Percentiles rank a stretch among this genome's conserved stretches.
These are phyloP conservation scores for Pachyrhynchus sulphureomaculatus DNA, from an alignment of 1,140 invertebrate genomes.

Conservation along the genomic window DNA sequence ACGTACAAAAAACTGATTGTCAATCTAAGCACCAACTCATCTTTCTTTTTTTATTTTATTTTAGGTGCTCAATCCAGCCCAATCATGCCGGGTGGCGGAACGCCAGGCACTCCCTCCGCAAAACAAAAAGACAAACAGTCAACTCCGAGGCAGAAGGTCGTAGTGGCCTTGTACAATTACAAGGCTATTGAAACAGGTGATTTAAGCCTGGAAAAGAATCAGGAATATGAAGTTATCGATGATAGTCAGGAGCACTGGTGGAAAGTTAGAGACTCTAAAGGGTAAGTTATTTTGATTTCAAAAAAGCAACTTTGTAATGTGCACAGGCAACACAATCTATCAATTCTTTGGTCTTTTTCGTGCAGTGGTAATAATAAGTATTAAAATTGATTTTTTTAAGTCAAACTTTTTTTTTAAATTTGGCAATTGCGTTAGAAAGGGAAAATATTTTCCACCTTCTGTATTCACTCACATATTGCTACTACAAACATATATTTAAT, in stretches of 20 bases:
- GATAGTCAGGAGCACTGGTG: constrained; percentile 95
- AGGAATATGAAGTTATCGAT: constrained; percentile 90
- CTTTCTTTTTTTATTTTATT: constrained; percentile 44
- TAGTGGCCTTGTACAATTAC: constrained; percentile 89
- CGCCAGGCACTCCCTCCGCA: constrained; percentile 72
- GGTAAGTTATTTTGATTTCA: constrained; percentile 58
- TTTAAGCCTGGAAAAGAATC: constrained; percentile 86
- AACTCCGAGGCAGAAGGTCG: constrained; percentile 69
- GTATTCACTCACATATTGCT: too few relatives aligned
- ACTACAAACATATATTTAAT: too few relatives aligned
- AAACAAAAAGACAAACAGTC: constrained; percentile 74
- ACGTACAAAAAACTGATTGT: too few relatives aligned
- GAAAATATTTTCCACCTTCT: too few relatives aligned
- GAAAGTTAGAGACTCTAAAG: constrained; percentile 88
- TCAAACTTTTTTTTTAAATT: too few relatives aligned
- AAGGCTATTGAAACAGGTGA: constrained; percentile 87
- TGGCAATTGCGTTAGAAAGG: too few relatives aligned
- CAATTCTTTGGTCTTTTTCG: too few relatives aligned
- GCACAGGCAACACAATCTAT: too few relatives aligned
- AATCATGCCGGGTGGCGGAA: constrained; percentile 74
- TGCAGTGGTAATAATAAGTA: too few relatives aligned
- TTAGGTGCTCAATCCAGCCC: constrained; percentile 63
- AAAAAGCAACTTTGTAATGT: too few relatives aligned
- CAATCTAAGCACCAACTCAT: too few relatives aligned
- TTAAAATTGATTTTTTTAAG: too few relatives aligned